phyloP scores from a whole-genome alignment of 2,113 vertebrate genomes.

The Erythrocebus patas region DNA sequence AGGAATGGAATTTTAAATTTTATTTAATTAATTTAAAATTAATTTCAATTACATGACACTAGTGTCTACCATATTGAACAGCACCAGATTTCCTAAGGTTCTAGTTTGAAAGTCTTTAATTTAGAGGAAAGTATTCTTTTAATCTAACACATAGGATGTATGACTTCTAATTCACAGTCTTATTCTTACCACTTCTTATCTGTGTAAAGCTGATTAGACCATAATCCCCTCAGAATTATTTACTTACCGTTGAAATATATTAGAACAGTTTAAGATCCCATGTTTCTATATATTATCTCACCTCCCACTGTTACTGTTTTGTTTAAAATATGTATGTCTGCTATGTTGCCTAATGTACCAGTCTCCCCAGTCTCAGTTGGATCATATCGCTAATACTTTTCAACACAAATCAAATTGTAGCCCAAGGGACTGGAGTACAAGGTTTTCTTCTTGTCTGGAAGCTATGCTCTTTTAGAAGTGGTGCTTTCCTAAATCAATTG shows the following conservation, averaged over 20 bases:
- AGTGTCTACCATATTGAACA: background rate
- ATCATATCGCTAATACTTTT: conserved; percentile 6
- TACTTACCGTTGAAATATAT: background rate
- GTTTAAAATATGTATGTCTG: background rate
- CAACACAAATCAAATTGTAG: conserved; percentile 2
- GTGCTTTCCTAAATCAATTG: background rate
- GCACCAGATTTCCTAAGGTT: background rate
- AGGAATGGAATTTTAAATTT: background rate
- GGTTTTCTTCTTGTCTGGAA: background rate
- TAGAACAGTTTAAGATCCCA: background rate
- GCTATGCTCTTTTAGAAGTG: background rate
- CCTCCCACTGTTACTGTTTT: background rate
- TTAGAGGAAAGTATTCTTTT: background rate
- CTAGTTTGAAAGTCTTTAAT: background rate
- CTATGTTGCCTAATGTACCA: background rate
- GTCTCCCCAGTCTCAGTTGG: background rate
- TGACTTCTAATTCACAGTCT: background rate
- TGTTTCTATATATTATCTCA: background rate
- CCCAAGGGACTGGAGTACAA: background rate
- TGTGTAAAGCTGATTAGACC: background rate
- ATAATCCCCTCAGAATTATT: background rate
- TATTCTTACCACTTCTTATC: background rate
- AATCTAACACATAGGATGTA: background rate
- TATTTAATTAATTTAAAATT: background rate
- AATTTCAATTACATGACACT: background rate